Percentiles rank a stretch among this genome's conserved stretches.
Evolutionary conservation across 2,113 vertebrate species (phyloP).

Genomic region (Tautogolabrus adspersus): DNA sequence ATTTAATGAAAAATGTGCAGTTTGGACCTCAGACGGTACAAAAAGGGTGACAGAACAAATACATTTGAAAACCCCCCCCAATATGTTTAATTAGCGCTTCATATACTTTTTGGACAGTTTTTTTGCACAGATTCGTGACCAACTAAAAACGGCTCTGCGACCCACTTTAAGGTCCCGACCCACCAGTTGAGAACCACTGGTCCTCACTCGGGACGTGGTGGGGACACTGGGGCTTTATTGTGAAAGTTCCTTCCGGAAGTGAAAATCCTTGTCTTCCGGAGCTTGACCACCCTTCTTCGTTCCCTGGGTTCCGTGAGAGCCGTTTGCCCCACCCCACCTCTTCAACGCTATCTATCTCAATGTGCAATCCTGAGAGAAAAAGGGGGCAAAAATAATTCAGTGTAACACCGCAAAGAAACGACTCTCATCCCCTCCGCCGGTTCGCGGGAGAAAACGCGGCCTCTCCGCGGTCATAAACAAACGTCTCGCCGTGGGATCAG

Average conservation of each 20-base stretch:
- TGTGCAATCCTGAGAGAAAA: slow-evolving; percentile 82
- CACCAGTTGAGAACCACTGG: no score
- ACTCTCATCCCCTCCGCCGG: slow-evolving; percentile 44
- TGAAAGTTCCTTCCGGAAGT: slow-evolving; percentile 51
- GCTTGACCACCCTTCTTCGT: slow-evolving; percentile 68
- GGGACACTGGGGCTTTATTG: slow-evolving; percentile 14
- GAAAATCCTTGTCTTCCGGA: not conserved
- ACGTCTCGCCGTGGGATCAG: slow-evolving; percentile 69
- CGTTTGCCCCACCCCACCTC: slow-evolving; percentile 90
- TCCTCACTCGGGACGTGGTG: no score
- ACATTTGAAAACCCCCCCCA: no score
- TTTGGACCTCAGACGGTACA: no score
- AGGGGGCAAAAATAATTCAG: slow-evolving; percentile 72
- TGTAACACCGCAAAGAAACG: slow-evolving; percentile 68
- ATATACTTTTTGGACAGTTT: no score
- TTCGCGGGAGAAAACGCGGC: slow-evolving; percentile 58
- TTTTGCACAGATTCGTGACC: no score
- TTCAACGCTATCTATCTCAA: slow-evolving; percentile 84
- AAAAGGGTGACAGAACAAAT: no score
- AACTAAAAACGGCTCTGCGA: no score
- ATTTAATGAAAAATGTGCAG: no score
- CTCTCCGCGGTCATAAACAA: slow-evolving; percentile 49
- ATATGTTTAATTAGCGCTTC: no score
- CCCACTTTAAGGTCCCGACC: no score
- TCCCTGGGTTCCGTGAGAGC: slow-evolving; percentile 90